These are phyloP conservation scores for Nycticorax nycticorax DNA, from an alignment of 2,113 vertebrate species.

Conservation along the genomic window DNA sequence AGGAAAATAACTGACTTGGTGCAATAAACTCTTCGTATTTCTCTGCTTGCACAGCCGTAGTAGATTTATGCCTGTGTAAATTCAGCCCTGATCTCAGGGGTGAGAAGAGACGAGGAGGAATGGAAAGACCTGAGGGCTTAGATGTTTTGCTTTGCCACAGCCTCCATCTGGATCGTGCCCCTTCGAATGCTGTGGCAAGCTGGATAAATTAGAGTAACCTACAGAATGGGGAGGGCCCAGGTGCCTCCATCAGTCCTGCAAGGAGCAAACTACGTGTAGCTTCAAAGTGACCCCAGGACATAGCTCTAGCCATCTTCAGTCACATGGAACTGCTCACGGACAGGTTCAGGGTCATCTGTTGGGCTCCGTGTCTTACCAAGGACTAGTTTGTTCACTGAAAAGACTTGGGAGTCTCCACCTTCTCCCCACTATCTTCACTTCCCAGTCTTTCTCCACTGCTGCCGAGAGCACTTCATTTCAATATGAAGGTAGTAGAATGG, in stretches of 20 bases:
- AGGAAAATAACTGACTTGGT: not conserved
- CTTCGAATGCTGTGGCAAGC: not conserved
- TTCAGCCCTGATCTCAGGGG: not conserved
- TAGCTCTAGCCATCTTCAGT: not conserved
- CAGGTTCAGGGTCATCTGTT: not conserved
- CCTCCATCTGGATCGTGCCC: not conserved
- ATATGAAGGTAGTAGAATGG: not conserved
- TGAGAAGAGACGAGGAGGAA: not conserved
- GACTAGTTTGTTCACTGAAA: not conserved
- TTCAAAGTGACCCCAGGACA: not conserved
- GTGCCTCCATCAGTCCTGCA: not conserved
- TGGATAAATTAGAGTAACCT: not conserved
- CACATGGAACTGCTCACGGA: not conserved
- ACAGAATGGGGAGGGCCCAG: not conserved
- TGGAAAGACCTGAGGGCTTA: not conserved
- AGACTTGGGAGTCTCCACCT: not conserved
- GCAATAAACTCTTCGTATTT: not conserved
- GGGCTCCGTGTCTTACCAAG: not conserved
- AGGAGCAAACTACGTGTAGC: not conserved
- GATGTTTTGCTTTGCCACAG: not conserved
- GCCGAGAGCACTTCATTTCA: not conserved
- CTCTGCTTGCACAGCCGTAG: not conserved
- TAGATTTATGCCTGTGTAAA: not conserved
- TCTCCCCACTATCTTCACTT: not conserved
- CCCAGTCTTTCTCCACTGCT: not conserved